Conservation (phyloP, 1,140 invertebrate species). For the Drosophila santomea region DNA sequence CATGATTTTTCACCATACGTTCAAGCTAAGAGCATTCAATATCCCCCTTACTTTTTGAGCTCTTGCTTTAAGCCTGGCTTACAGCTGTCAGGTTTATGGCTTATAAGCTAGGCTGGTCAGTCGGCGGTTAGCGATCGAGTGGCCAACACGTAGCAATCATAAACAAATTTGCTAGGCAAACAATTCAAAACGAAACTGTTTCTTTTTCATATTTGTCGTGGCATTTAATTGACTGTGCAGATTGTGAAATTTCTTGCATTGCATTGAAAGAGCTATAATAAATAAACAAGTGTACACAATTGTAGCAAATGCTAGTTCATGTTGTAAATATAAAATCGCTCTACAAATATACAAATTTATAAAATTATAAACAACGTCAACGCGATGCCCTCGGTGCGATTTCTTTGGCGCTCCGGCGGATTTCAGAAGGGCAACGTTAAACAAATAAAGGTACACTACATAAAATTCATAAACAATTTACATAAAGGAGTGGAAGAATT, state of each 20-base stretch:
- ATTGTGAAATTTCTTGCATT: constrained; percentile 54
- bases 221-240: constrained; percentile 35
- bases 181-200: constrained; percentile 39
- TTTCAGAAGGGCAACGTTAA: constrained; percentile 62
- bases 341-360: constrained; percentile 21
- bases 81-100: constrained; percentile 40
- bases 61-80: constrained; percentile 31
- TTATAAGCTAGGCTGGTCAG: constrained; percentile 47
- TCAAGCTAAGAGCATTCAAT: constrained; percentile 16
- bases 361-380: constrained; percentile 25
- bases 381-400: constrained; percentile 65
- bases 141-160: constrained; percentile 70
- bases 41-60: not conserved
- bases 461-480: not conserved
- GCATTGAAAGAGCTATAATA: constrained; percentile 46
- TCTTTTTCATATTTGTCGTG: constrained; percentile 32
- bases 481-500: not conserved
- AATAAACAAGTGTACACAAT: constrained; percentile 8
- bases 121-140: constrained; percentile 68
- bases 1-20: not conserved
- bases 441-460: constrained; percentile 53
- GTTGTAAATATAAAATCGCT: constrained; percentile 34
- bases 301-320: constrained; percentile 16
- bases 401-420: constrained; percentile 67
- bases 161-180: constrained; percentile 51